Conservation (phyloP, 1,140 invertebrate species). For the Hycleus cichorii region DNA sequence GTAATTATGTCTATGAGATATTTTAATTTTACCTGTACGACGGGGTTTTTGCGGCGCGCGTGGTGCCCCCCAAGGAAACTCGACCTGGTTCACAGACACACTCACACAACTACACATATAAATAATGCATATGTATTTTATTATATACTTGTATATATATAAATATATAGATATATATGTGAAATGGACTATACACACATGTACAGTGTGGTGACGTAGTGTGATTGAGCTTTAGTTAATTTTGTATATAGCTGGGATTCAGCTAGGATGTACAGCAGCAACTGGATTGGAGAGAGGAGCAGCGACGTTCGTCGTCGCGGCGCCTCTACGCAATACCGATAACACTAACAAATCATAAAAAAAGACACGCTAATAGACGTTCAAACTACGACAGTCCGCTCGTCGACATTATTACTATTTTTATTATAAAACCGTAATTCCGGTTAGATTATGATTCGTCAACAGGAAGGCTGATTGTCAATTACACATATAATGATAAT, state of each 20-base stretch:
- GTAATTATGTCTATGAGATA: too few species aligned
- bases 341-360: slow-evolving; percentile 11
- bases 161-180: too few species aligned
- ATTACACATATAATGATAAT: too few species aligned
- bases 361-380: background rate
- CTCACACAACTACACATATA: slow-evolving; percentile 1
- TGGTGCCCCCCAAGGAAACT: background rate
- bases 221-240: slow-evolving; percentile 28
- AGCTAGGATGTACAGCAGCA: background rate
- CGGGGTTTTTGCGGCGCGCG: too few species aligned
- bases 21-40: too few species aligned
- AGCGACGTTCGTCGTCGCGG: slow-evolving; percentile 8
- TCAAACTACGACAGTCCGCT: too few species aligned
- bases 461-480: slow-evolving; percentile 1
- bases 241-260: slow-evolving; percentile 29
- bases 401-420: slow-evolving; percentile 1
- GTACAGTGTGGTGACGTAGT: slow-evolving; percentile 10
- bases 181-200: too few species aligned
- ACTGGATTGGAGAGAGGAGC: slow-evolving; percentile 1
- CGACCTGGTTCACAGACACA: slow-evolving; percentile 3
- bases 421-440: slow-evolving; percentile 14
- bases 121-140: background rate
- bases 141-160: too few species aligned
- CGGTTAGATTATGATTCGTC: slow-evolving; percentile 7
- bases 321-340: slow-evolving; percentile 7